Evolutionary conservation across 2,888 invertebrate genomes (phyloP).

Genomic region (Blastobasis lacticolella): DNA sequence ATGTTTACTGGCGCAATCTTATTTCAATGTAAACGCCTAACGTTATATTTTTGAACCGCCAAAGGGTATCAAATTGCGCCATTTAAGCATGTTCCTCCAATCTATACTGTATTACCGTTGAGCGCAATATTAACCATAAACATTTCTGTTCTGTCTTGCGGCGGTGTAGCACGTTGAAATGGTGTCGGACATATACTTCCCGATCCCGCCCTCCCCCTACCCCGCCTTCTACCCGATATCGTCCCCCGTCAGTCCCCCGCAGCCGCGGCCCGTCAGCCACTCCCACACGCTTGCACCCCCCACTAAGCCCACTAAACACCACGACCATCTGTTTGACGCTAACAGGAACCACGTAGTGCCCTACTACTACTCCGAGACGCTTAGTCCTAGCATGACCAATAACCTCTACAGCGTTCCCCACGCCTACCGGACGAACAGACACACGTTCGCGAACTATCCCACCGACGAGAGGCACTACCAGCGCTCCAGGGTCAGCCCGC

Average conservation of each 20-base stretch:
- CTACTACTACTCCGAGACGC: conserved; percentile 64
- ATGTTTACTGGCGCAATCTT: too few species aligned
- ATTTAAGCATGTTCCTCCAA: conserved; percentile 14
- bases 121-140: conserved; percentile 47
- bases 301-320: conserved; percentile 45
- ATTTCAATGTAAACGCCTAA: too few species aligned
- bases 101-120: conserved; percentile 12
- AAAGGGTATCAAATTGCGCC: conserved; percentile 7
- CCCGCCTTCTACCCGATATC: conserved; percentile 62
- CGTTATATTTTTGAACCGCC: not conserved
- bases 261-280: conserved; percentile 44
- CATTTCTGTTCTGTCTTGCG: conserved; percentile 70
- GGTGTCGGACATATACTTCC: conserved; percentile 84
- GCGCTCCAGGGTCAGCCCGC: conserved; percentile 38
- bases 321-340: conserved; percentile 70
- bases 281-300: conserved; percentile 48
- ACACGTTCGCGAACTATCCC: conserved; percentile 47
- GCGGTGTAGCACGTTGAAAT: conserved; percentile 81
- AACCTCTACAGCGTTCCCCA: conserved; percentile 49
- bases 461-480: conserved; percentile 49
- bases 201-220: conserved; percentile 63
- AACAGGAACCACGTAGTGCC: conserved; percentile 71
- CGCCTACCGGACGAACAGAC: conserved; percentile 34
- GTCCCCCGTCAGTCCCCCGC: conserved; percentile 61
- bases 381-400: conserved; percentile 61